Evolutionary conservation across 2,797 vertebrate genomes (phyloP), one percentile per base, ranked within the genome.

Genomic region (Chanos chanos): DNA sequence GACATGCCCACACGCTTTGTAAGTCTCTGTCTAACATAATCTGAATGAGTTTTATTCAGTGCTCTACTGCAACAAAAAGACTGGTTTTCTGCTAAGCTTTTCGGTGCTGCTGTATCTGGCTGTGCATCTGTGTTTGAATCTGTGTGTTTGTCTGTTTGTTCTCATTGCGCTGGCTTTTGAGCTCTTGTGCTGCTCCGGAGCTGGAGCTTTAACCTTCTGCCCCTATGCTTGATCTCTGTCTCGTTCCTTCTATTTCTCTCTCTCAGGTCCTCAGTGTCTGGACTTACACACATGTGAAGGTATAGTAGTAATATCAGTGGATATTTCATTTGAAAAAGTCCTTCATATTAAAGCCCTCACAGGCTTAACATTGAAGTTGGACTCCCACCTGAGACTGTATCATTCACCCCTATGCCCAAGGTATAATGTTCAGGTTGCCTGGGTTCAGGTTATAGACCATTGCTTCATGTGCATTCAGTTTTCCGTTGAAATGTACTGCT

Each of bases 281-380:
- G 74, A 72, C 39, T 78, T 77, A 75, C 71, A 41, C 1, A 45
- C 78, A 27, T 86, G 83, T 66, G 73, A 81, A 82, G 80, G 79
- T 83, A 83, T 31, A 64, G 40, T 53, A 13, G 9, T 47, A 3
- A 1, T n/a, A 24, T 9, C 2, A 3, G 1, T 18, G 7, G 16
- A 40, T 18, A 40, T 7, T 15, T 36, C 7, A 16, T 16, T 7
- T 39, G 16, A 18, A 39, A 9, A 1, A n/a, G 4, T n/a, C n/a
- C n/a, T n/a, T n/a, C n/a, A n/a, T n/a, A n/a, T n/a, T n/a, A n/a
- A n/a, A n/a, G n/a, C n/a, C n/a, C n/a, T n/a, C n/a, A n/a, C n/a
- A n/a, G n/a, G n/a, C n/a, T n/a, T n/a, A n/a, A n/a, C n/a, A n/a
- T n/a, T n/a, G n/a, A n/a, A n/a, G n/a, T n/a, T n/a, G n/a, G n/a